These are phyloP conservation scores for Loris lydekkerianus DNA, from an alignment of 2,797 vertebrate genomes.

Conservation along the genomic window DNA sequence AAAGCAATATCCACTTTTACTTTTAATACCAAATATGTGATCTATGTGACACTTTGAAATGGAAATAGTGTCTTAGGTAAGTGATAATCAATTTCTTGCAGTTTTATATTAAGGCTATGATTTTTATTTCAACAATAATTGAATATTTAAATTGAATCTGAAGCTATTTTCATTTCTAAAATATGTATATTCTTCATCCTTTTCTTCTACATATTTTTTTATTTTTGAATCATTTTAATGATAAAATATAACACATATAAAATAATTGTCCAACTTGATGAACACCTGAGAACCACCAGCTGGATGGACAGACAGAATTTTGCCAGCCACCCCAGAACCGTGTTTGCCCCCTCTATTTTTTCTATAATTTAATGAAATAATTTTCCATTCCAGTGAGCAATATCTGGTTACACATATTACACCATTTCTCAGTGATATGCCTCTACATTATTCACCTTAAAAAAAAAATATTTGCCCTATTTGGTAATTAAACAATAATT, in stretches of 20 bases:
- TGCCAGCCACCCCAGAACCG: too few species aligned
- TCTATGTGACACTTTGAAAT: constrained; percentile 79
- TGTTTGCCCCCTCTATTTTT: not conserved
- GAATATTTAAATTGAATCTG: constrained; percentile 87
- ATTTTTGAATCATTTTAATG: not conserved
- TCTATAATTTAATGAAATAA: constrained; percentile 83
- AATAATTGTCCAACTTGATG: not conserved
- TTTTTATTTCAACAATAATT: constrained; percentile 88
- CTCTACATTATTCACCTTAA: constrained; percentile 62
- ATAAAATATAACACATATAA: not conserved
- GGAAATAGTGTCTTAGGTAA: constrained; percentile 84
- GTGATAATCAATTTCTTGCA: constrained; percentile 85
- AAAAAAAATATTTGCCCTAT: constrained; percentile 62
- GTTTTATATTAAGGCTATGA: constrained; percentile 87
- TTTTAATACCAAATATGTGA: constrained; percentile 86
- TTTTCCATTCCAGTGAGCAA: constrained; percentile 82
- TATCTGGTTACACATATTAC: constrained; percentile 79
- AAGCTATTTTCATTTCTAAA: constrained; percentile 83
- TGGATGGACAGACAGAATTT: too few species aligned
- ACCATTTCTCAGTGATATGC: constrained; percentile 68
- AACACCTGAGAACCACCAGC: not conserved
- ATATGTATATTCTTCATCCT: constrained; percentile 83
- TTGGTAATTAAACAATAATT: constrained; percentile 59
- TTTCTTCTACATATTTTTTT: not conserved
- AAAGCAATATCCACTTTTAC: constrained; percentile 77